Conservation (phyloP, 2,888 invertebrate species). For the Drosophila prolongata region DNA sequence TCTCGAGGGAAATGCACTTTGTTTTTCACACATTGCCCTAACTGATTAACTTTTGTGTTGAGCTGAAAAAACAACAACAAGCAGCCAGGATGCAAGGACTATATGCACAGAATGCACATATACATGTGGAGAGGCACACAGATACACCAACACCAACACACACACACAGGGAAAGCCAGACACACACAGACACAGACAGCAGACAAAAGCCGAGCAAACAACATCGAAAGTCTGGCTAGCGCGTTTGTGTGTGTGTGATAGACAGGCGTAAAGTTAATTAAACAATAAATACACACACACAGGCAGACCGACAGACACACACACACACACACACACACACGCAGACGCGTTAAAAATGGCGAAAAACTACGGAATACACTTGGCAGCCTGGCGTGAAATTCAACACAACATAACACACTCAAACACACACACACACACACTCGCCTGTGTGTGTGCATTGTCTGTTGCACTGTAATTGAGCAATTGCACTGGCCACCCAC, state of each 20-base stretch:
- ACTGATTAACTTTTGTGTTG: slow-evolving; percentile 80
- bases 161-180: slow-evolving; percentile 3
- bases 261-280: slow-evolving; percentile 79
- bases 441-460: slow-evolving; percentile 33
- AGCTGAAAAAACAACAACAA: slow-evolving; percentile 66
- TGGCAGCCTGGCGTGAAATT: slow-evolving; percentile 79
- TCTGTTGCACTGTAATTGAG: slow-evolving; percentile 74
- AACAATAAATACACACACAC: slow-evolving; percentile 57
- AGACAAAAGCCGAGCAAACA: slow-evolving; percentile 34
- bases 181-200: slow-evolving; percentile 22
- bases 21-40: slow-evolving; percentile 82
- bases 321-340: slow-evolving; percentile 9
- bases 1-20: slow-evolving; percentile 76
- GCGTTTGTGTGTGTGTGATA: slow-evolving; percentile 65
- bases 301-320: slow-evolving; percentile 18
- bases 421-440: slow-evolving; percentile 29
- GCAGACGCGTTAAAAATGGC: slow-evolving; percentile 72
- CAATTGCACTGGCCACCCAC: slow-evolving; percentile 62
- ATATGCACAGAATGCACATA: slow-evolving; percentile 60
- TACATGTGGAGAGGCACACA: slow-evolving; percentile 32
- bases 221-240: slow-evolving; percentile 30
- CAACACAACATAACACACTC: slow-evolving; percentile 72
- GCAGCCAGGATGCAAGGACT: slow-evolving; percentile 54
- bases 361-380: slow-evolving; percentile 78
- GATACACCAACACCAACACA: slow-evolving; percentile 11